These are phyloP conservation scores for Myripristis murdjan DNA, from an alignment of 2,797 vertebrate species.

Conservation along the genomic window DNA sequence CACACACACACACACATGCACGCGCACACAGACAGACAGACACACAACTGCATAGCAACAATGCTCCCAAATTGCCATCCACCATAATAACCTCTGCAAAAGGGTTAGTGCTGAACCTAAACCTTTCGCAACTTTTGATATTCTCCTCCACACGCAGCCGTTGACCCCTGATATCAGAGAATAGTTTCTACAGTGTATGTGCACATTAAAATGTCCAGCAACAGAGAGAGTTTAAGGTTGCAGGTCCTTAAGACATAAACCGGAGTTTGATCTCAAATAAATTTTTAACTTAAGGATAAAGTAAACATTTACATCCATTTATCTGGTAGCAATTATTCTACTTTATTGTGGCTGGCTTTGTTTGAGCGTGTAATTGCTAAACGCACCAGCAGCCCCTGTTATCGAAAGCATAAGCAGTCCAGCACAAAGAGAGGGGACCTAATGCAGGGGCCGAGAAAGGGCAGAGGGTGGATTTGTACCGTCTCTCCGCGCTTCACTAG, in stretches of 20 bases:
- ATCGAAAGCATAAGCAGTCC: slow-evolving; percentile 1
- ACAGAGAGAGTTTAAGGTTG: neutral
- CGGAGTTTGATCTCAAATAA: neutral
- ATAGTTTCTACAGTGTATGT: neutral
- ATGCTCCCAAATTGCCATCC: neutral
- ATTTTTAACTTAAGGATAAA: slow-evolving; percentile 13
- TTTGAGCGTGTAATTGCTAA: neutral
- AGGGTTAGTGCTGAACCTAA: neutral
- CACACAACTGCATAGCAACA: neutral
- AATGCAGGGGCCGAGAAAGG: neutral
- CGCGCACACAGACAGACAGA: slow-evolving; percentile 1
- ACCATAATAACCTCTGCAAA: neutral
- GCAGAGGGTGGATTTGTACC: neutral
- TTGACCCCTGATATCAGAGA: neutral
- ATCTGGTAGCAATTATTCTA: neutral
- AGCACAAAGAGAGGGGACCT: slow-evolving; percentile 2
- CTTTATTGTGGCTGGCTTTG: neutral
- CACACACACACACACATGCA: neutral
- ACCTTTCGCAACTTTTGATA: neutral
- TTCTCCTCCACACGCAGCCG: neutral
- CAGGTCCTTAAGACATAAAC: neutral
- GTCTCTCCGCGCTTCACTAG: slow-evolving; percentile 2
- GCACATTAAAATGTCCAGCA: neutral
- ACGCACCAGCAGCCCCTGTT: neutral
- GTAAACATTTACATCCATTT: neutral